Base-by-base conservation (phyloP, 2,797 vertebrate species). In the Pseudochirops corinnae region DNA sequence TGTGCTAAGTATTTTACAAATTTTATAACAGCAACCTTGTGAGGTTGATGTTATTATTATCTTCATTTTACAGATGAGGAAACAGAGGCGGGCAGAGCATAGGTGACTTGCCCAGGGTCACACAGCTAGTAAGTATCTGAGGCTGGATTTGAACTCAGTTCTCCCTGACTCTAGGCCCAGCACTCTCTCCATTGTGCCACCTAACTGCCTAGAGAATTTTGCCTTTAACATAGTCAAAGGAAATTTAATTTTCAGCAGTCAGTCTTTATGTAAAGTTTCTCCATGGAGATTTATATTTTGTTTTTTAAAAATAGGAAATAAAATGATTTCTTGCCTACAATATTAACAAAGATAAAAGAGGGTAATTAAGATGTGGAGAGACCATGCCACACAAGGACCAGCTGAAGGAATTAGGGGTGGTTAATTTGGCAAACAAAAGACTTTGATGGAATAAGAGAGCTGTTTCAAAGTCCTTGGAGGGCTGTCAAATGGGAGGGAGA, bases 161-260 rank as follows among this genome's bases (percentile, higher is more conserved):
- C 62, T 67, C n/a, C 62, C 62, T 67, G 14, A n/a, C 33, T n/a
- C 33, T n/a, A n/a, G 33, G 62, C 1, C 1, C 62, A 67, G 14
- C 33, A n/a, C 60, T 33, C 60, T 62, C 14, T 62, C 31, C 13
- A 33, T 33, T 67, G 62, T 18, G 5, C 14, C 6, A 82, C 18
- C n/a, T 24, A 82, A 24, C 6, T 82, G 18, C n/a, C 67, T 82
- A 82, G 18, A 82, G n/a, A 82, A 24, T 82, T 46, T 82, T 46
- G 74, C 21, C 39, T 82, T 46, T 82, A 82, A 46, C 4, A 82
- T 3, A 46, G 4, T 93, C 93, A 95, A 97, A 95, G 26, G 95
- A 97, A 97, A 96, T 93, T 93, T 96, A 67, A 96, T 96, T 55
- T 97, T 95, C 46, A 93, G n/a, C 94, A 55, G 90, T 82, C 90